A percentile compares a stretch with the other conserved stretches of the same genome.
phyloP scores from a whole-genome alignment of 2,797 vertebrate species.

The Scleropages formosus region DNA sequence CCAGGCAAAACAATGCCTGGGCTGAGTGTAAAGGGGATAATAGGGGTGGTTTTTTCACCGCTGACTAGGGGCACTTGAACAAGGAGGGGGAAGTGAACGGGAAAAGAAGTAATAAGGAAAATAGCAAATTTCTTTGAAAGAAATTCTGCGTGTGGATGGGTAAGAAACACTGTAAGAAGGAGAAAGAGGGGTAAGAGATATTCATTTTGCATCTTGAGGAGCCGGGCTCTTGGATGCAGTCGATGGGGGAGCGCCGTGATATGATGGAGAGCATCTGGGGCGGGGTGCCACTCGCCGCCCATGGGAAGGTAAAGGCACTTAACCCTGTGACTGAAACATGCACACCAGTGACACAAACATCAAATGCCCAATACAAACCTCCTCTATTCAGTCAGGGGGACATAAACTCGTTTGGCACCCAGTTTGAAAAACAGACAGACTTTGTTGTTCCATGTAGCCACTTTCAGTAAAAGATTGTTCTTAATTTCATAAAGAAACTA shows the following conservation, averaged over 20 bases:
- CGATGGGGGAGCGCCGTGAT: conserved; percentile 29
- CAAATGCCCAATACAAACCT: too few species aligned
- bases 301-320: conserved; percentile 41
- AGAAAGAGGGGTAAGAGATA: conserved; percentile 21
- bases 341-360: too few species aligned
- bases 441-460: too few species aligned
- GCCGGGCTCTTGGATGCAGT: conserved; percentile 19
- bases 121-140: conserved; percentile 70
- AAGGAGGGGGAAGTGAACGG: conserved; percentile 68
- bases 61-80: conserved; percentile 65
- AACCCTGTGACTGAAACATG: not conserved
- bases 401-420: too few species aligned
- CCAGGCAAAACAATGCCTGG: conserved; percentile 69
- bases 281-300: conserved; percentile 26
- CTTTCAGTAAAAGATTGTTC: too few species aligned
- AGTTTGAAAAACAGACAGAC: too few species aligned
- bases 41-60: conserved; percentile 67
- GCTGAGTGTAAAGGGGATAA: conserved; percentile 69
- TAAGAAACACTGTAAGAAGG: conserved; percentile 44
- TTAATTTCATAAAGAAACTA: too few species aligned
- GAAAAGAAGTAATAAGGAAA: conserved; percentile 76
- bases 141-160: conserved; percentile 53
- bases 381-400: too few species aligned
- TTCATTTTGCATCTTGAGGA: conserved; percentile 16
- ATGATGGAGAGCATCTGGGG: conserved; percentile 10